Evolutionary conservation across 2,888 invertebrate genomes (phyloP).

Genomic region (Gryllus longicercus): DNA sequence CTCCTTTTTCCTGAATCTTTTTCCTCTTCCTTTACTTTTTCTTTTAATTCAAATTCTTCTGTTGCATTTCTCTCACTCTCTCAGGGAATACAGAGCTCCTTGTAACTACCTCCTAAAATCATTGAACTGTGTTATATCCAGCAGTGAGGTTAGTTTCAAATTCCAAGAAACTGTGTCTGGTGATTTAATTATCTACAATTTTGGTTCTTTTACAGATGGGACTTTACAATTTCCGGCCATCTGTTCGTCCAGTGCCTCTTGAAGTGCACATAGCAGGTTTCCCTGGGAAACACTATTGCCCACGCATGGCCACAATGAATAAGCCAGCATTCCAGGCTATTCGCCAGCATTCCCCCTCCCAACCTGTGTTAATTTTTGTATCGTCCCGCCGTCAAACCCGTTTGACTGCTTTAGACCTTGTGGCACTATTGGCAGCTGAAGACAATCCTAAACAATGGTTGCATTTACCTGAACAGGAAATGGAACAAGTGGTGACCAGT

Average conservation of each 20-base stretch:
- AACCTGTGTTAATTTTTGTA: slow-evolving; percentile 91
- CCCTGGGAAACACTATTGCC: slow-evolving; percentile 97
- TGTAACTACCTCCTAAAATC: too few species aligned
- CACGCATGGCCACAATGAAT: slow-evolving; percentile 99
- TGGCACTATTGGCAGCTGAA: slow-evolving; percentile 84
- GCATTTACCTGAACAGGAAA: slow-evolving; percentile 78
- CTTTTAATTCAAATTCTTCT: too few species aligned
- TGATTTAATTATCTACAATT: too few species aligned
- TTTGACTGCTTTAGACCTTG: slow-evolving; percentile 92
- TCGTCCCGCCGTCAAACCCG: slow-evolving; percentile 95
- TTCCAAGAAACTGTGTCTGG: too few species aligned
- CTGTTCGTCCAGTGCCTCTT: slow-evolving; percentile 94
- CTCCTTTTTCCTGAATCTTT: too few species aligned
- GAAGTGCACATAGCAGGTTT: slow-evolving; percentile 93
- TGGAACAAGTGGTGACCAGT: slow-evolving; percentile 67
- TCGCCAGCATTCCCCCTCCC: slow-evolving; percentile 82
- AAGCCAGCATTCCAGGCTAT: slow-evolving; percentile 93
- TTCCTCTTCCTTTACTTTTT: too few species aligned
- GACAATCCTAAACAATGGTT: slow-evolving; percentile 94
- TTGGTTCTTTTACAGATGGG: slow-evolving; percentile 59
- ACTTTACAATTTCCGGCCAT: slow-evolving; percentile 95
- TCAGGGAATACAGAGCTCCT: too few species aligned
- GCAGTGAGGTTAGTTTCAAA: too few species aligned
- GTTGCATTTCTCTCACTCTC: too few species aligned
- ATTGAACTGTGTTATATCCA: too few species aligned